Conservation (phyloP, 2,113 vertebrate genomes). For the Progne subis region DNA sequence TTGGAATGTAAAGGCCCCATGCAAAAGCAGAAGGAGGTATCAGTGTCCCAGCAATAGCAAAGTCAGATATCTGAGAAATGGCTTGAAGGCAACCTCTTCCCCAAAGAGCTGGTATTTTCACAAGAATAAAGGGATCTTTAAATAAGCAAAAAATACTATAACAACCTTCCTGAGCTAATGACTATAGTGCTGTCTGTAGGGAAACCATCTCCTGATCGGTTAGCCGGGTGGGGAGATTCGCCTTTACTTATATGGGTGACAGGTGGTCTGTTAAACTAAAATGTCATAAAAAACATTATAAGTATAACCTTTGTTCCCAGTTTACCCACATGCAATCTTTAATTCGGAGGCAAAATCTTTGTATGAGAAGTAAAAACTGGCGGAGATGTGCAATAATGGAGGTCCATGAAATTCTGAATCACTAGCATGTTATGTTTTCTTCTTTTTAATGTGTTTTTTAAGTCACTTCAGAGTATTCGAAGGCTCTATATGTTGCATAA, state of each 20-base stretch:
- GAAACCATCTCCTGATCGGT: background rate
- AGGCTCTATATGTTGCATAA: background rate
- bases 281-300: background rate
- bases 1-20: background rate
- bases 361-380: background rate
- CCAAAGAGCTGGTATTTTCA: background rate
- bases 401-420: background rate
- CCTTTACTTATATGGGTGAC: background rate
- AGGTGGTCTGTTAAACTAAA: background rate
- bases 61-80: background rate
- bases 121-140: background rate
- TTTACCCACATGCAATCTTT: background rate
- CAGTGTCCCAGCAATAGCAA: background rate
- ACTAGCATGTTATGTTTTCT: background rate
- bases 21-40: background rate
- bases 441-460: background rate
- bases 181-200: background rate
- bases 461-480: background rate
- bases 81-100: background rate
- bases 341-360: background rate
- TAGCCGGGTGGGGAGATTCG: background rate
- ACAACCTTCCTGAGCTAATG: background rate
- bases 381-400: background rate
- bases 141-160: background rate
- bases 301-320: background rate